phyloP scores from a whole-genome alignment of 2,113 vertebrate genomes.

The Hypanus sabinus region DNA sequence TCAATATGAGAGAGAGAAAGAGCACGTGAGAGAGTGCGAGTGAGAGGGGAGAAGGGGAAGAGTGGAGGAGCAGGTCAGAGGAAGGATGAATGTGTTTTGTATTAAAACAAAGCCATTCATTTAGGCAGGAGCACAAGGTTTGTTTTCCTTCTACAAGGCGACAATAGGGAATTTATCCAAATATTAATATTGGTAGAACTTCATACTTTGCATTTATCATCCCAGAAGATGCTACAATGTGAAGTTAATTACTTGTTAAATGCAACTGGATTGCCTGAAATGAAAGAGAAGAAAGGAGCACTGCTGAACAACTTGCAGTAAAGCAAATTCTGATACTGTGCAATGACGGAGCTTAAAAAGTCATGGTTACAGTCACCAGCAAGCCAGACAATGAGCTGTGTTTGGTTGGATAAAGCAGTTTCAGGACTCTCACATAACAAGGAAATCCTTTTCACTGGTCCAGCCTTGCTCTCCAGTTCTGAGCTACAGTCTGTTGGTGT shows the following conservation, averaged over 20 bases:
- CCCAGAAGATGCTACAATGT: neutral
- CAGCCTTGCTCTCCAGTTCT: too few species aligned
- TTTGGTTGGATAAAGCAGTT: too few species aligned
- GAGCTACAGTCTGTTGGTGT: too few species aligned
- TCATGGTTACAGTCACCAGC: neutral
- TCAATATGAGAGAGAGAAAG: too few species aligned
- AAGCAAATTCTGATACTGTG: neutral
- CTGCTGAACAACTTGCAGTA: neutral
- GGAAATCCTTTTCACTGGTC: too few species aligned
- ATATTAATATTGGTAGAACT: neutral
- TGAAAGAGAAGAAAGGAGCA: neutral
- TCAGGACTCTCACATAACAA: too few species aligned
- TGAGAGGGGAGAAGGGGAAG: too few species aligned
- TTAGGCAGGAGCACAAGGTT: neutral
- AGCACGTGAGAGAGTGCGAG: too few species aligned
- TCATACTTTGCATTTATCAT: neutral
- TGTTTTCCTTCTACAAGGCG: neutral
- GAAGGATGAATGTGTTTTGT: neutral
- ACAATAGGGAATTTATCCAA: neutral
- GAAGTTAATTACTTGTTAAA: neutral
- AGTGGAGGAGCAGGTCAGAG: neutral
- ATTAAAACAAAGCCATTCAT: neutral
- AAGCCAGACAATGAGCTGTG: neutral
- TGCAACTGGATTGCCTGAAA: neutral
- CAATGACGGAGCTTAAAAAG: neutral